phyloP scores from a whole-genome alignment of 2,113 vertebrate species.

The Chroicocephalus ridibundus region DNA sequence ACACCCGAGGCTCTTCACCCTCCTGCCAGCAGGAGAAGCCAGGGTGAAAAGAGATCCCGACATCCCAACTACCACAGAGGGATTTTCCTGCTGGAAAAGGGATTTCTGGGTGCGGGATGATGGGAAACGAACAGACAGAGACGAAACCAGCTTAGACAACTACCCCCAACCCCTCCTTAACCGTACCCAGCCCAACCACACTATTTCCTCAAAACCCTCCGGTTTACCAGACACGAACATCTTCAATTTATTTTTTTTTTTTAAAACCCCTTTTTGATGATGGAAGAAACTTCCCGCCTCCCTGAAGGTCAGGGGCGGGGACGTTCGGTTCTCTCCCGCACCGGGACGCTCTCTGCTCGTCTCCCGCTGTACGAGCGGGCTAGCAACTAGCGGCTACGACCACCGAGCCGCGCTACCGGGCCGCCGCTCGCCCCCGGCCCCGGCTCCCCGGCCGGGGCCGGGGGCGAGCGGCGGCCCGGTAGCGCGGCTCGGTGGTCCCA shows the following conservation, averaged over 20 bases:
- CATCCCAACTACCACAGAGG: not conserved
- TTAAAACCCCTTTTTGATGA: not conserved
- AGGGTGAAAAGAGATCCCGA: not conserved
- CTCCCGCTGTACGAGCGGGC: not conserved
- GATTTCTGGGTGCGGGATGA: not conserved
- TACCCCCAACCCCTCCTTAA: no score
- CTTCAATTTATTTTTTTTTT: not conserved
- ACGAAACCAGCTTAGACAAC: not conserved
- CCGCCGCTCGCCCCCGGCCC: not conserved
- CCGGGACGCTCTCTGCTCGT: not conserved
- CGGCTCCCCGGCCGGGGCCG: no score
- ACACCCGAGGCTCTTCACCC: rapidly evolving
- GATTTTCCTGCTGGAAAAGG: not conserved
- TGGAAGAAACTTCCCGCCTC: not conserved
- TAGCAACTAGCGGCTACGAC: not conserved
- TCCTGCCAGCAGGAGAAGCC: rapidly evolving
- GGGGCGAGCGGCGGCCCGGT: no score
- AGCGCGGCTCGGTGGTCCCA: not conserved
- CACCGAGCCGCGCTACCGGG: not conserved
- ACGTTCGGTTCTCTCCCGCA: rapidly evolving
- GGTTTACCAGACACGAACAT: not conserved
- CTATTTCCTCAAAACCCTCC: not conserved
- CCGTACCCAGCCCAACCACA: no score
- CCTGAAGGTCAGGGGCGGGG: not conserved
- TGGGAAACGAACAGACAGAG: not conserved